Base-by-base conservation (phyloP, 2,797 vertebrate genomes). In the Leuciscus waleckii region DNA sequence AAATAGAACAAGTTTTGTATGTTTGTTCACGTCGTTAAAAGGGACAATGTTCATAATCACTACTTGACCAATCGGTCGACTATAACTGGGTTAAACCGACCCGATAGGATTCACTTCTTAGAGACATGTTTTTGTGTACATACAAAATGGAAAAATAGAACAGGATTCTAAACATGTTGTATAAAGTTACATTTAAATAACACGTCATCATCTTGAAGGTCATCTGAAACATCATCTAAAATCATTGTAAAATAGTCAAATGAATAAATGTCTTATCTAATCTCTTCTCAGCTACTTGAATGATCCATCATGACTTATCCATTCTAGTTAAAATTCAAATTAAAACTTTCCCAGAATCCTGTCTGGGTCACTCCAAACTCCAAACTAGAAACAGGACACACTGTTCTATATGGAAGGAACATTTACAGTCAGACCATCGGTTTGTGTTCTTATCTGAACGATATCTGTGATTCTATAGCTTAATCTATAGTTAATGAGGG, bases 1-100 rank as follows among this genome's bases (percentile, higher is more conserved):
- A 88, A 82, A 41, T 8, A 84, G 79, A 87, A 58, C 26, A 67
- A 10, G 7, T 73, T 10, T 46, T 32, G 26, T 32, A 32, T 32
- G 26, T 65, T 65, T 65, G 29, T 32, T 65, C n/a, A 46, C 26
- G n/a, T 21, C 26, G n/a, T 61, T 13, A 43, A 61, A 16, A 61
- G 7, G 54, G 2, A 7, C 19, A 58, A 17, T 2, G 3, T 49
- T 73, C 17, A 13, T 23, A 51, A 54, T 75, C 10, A 19, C 17
- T 11, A 17, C 46, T 19, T 75, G 5, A 6, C 26, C 3, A 49
- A 23, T 32, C 13, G 11, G 16, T 74, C 21, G 0, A 32, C 4
- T 5, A 49, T 74, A 32, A 51, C 13, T 2, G 4, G 71, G 71
- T 75, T 35, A 11, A 54, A 54, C 49, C 69, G 5, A 67, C 2